Evolutionary conservation across 2,888 invertebrate species (phyloP).

Genomic region (Eudemis profundana): DNA sequence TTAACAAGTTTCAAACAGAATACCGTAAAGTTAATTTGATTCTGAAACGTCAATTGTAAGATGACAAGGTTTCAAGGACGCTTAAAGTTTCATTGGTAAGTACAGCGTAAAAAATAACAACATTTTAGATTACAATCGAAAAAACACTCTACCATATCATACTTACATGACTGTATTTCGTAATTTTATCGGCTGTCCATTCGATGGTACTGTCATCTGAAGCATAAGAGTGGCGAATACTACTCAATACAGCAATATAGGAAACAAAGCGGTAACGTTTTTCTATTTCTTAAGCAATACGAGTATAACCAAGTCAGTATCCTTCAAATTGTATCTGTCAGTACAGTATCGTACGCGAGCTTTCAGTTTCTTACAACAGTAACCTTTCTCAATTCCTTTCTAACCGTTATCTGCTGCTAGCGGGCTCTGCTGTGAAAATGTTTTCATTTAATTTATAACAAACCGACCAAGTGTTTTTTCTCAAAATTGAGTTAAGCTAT

Average conservation of each 20-base stretch:
- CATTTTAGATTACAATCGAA: no score
- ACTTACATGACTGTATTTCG: no score
- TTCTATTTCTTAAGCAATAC: conserved; percentile 8
- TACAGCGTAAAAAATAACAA: no score
- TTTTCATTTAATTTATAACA: conserved; percentile 42
- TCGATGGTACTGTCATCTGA: no score
- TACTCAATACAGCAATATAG: neutral
- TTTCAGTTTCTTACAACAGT: conserved; percentile 17
- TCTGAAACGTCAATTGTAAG: no score
- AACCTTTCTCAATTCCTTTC: conserved; percentile 15
- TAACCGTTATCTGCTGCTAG: conserved; percentile 9
- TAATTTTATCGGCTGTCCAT: no score
- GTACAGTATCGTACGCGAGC: neutral
- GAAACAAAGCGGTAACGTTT: neutral
- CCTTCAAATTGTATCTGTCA: conserved; percentile 9
- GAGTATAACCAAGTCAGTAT: conserved; percentile 7
- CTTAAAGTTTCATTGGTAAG: no score
- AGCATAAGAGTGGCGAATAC: neutral
- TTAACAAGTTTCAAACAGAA: no score
- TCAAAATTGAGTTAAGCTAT: conserved; percentile 21
- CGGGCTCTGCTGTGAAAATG: conserved; percentile 26
- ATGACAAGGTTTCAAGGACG: no score
- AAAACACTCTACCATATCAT: no score
- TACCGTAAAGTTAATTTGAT: no score
- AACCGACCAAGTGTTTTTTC: conserved; percentile 31